These are phyloP conservation scores for Hipparchia semele DNA, from an alignment of 2,888 invertebrate species.

Conservation along the genomic window DNA sequence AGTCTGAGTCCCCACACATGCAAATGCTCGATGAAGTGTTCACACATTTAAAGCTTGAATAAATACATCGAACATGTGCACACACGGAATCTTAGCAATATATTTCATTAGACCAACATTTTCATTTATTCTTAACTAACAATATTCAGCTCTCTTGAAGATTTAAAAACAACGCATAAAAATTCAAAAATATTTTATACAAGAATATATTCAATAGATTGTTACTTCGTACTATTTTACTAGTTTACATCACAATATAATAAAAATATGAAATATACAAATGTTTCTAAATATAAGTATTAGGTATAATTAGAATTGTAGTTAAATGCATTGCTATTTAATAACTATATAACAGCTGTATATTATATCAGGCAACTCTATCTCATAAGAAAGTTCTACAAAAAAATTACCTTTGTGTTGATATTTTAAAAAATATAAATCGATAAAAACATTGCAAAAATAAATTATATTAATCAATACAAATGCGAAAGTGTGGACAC, in stretches of 20 bases:
- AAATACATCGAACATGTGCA: neutral
- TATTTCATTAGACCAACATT: neutral
- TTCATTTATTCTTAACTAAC: conserved; percentile 4
- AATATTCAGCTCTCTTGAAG: neutral
- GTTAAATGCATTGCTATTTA: conserved; percentile 17
- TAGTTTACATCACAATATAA: conserved; percentile 6
- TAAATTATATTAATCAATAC: too few species aligned
- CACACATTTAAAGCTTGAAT: neutral
- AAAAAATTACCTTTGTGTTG: neutral
- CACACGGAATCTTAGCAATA: neutral
- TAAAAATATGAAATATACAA: conserved; percentile 13
- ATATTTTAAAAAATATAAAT: neutral
- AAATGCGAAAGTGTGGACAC: too few species aligned
- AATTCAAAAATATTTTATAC: conserved; percentile 13
- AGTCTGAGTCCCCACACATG: neutral
- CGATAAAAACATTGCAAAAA: neutral
- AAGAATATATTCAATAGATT: conserved; percentile 18
- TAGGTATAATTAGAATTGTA: conserved; percentile 3
- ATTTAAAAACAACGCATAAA: conserved; percentile 14
- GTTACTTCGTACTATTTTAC: neutral
- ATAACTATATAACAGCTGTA: conserved; percentile 24
- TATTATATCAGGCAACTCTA: conserved; percentile 5
- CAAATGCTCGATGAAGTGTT: neutral
- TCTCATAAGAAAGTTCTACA: conserved; percentile 4
- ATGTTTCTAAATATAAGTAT: conserved; percentile 3